These are phyloP conservation scores for Montipora efflorescens DNA, from an alignment of 64 coral and sea anemone genomes.

Conservation along the genomic window DNA sequence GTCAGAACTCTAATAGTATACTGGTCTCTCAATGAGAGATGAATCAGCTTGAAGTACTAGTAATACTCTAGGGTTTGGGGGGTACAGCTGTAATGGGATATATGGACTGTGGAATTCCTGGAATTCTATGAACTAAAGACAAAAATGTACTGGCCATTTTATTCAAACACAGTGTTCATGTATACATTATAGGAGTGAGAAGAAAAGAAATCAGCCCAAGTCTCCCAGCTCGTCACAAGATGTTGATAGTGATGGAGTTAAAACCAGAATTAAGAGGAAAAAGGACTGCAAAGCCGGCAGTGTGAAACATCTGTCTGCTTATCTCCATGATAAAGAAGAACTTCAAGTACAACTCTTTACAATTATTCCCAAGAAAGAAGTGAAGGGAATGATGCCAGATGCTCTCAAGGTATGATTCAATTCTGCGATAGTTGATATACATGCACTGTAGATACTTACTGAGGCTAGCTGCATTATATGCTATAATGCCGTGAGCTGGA, in stretches of 20 bases:
- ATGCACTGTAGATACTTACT: too few species aligned
- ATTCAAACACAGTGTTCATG: too few species aligned
- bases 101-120: too few species aligned
- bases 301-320: conserved; percentile 75
- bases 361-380: conserved; percentile 82
- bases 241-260: neutral
- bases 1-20: too few species aligned
- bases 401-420: conserved; percentile 66
- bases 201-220: conserved; percentile 26
- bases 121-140: too few species aligned
- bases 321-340: conserved; percentile 67
- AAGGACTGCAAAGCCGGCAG: neutral
- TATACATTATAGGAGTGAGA: neutral
- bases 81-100: too few species aligned
- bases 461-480: too few species aligned
- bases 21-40: too few species aligned
- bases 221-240: conserved; percentile 10
- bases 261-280: neutral
- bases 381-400: conserved; percentile 77
- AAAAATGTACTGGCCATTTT: too few species aligned
- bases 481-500: too few species aligned
- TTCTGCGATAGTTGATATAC: neutral
- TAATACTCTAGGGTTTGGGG: too few species aligned
- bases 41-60: too few species aligned
- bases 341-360: conserved; percentile 80